A percentile compares a stretch with the other conserved stretches of the same genome.
Conservation (phyloP, 2,888 invertebrate genomes). For the Drosophila longiperda region DNA sequence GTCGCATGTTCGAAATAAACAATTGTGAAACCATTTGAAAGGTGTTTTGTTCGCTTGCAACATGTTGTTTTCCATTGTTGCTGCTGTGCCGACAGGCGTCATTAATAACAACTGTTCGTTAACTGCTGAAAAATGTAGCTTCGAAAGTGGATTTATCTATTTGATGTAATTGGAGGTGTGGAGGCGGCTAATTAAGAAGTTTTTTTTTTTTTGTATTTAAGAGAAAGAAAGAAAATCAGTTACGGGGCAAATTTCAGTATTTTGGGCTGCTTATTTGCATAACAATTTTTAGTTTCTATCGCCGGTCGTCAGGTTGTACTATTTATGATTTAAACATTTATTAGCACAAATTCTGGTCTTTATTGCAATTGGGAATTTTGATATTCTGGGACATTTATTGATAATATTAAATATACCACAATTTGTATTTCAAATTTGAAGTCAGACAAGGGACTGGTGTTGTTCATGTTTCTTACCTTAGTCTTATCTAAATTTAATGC, state of each 20-base stretch:
- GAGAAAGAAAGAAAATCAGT: too few species aligned
- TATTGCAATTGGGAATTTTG: not conserved
- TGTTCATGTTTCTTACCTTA: too few species aligned
- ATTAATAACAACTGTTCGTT: slow-evolving; percentile 36
- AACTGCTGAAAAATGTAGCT: slow-evolving; percentile 17
- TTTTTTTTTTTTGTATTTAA: not conserved
- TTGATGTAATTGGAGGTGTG: not conserved
- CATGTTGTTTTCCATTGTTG: slow-evolving; percentile 35
- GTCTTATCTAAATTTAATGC: not conserved
- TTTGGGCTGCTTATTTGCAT: not conserved
- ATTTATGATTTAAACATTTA: too few species aligned
- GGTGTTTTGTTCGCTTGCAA: slow-evolving; percentile 57
- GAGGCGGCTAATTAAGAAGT: not conserved
- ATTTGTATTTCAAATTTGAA: too few species aligned
- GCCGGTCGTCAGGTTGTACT: too few species aligned
- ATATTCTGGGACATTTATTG: not conserved
- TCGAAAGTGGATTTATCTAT: slow-evolving; percentile 35
- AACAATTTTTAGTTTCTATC: not conserved
- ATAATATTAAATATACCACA: too few species aligned
- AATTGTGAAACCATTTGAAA: slow-evolving; percentile 66
- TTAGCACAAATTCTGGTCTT: not conserved
- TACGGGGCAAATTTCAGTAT: not conserved
- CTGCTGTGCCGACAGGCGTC: slow-evolving; percentile 15
- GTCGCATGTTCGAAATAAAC: slow-evolving; percentile 47
- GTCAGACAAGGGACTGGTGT: too few species aligned